phyloP scores from a whole-genome alignment of 1,140 invertebrate genomes.

The Colletes latitarsis region DNA sequence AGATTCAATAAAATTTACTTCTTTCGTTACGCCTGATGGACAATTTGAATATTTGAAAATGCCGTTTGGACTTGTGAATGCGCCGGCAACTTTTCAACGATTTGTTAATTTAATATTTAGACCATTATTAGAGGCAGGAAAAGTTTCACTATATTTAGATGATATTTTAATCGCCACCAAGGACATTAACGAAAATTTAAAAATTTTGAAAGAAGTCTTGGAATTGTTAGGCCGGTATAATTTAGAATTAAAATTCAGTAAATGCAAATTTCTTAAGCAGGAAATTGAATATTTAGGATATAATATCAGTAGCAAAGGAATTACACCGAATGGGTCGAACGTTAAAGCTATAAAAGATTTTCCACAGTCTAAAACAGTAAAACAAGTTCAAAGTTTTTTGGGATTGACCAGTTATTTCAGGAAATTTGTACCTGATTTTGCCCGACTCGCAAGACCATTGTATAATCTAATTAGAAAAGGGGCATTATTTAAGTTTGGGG shows the following conservation, averaged over 20 bases:
- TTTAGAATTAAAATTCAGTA: not conserved
- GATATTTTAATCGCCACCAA: too few species aligned
- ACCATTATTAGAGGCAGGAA: too few species aligned
- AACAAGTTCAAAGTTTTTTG: not conserved
- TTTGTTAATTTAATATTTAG: too few species aligned
- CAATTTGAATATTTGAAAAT: too few species aligned
- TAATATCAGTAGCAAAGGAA: not conserved
- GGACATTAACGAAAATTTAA: too few species aligned
- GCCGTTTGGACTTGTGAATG: too few species aligned
- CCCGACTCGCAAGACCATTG: not conserved
- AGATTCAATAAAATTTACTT: too few species aligned
- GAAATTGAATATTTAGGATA: not conserved
- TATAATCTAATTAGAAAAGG: not conserved
- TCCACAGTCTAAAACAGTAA: not conserved
- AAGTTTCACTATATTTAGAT: too few species aligned
- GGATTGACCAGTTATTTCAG: not conserved
- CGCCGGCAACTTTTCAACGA: too few species aligned
- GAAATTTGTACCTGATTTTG: not conserved
- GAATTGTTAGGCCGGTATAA: not conserved
- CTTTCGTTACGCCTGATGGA: too few species aligned
- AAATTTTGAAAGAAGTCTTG: too few species aligned
- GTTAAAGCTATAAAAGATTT: not conserved
- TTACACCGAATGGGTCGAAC: not conserved
- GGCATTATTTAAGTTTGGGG: not conserved
- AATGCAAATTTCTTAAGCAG: not conserved